Base-by-base conservation (phyloP, 2,888 invertebrate species). In the Volucella bombylans region DNA sequence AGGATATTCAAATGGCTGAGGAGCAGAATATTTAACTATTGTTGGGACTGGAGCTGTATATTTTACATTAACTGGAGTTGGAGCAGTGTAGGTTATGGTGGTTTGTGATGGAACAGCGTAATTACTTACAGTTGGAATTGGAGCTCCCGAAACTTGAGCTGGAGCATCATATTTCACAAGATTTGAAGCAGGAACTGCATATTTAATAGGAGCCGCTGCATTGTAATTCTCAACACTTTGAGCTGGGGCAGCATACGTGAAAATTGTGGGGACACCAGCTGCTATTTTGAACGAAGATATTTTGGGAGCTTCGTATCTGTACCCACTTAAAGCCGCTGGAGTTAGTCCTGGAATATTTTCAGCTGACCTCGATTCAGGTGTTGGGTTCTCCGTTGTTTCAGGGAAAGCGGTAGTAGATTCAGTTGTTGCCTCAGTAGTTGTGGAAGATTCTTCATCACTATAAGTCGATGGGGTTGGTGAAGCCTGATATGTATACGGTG, bases 31-130 rank as follows among this genome's bases (percentile, higher is more conserved):
- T 2, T 43, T 71, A n/a, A 68, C 62, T 23, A 41, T 31, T 0
- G 74, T 64, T 41, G 52, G 74, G 59, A 86, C 82, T 54, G 87
- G 85, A 71, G 86, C 87, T 57, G 76, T 87, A 57, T 77, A 65
- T 18, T 81, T 68, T 4, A 57, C 52, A n/a, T 62, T 18, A 78
- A 62, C 31, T 38, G 88, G 38, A 55, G 72, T 15, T 18, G 59
- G 11, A 45, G n/a, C 10, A n/a, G 43, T 39, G 57, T 15, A 61
- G 8, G 41, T 61, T 10, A 43, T 12, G 38, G 12, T 8, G 8
- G 50, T 14, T 57, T 41, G 39, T 38, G 41, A 41, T 57, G 41
- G 39, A 11, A 38, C 57, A 57, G 39, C n/a, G 11, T 57, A 57
- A 9, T 41, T 39, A 10, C n/a, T 41, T 1, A 39, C 8, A 18